A percentile compares a stretch with the other conserved stretches of the same genome.
Evolutionary conservation across 1,140 invertebrate species (phyloP).

Genomic region (Scaptomyza graminum): DNA sequence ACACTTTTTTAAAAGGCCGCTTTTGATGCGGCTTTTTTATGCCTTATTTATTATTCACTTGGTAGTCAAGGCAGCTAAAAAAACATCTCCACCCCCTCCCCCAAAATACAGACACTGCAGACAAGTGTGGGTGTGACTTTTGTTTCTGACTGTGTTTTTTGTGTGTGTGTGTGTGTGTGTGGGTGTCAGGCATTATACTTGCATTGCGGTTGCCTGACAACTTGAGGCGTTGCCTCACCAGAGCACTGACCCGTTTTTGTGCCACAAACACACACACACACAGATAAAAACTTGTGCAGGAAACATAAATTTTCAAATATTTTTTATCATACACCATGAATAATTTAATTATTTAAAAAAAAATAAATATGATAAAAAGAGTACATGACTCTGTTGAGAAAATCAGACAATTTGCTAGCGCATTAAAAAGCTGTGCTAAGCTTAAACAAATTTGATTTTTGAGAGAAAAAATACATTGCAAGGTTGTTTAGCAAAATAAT

Average conservation of each 20-base stretch:
- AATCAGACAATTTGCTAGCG: too few species aligned
- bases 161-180: constrained; percentile 16
- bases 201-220: constrained; percentile 53
- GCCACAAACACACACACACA: constrained; percentile 21
- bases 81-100: background rate
- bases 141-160: constrained; percentile 13
- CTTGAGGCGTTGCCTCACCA: constrained; percentile 63
- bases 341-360: constrained; percentile 35
- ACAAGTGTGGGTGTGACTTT: constrained; percentile 15
- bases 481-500: too few species aligned
- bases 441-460: too few species aligned
- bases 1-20: constrained; percentile 24
- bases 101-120: background rate
- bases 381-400: background rate
- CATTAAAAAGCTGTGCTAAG: too few species aligned
- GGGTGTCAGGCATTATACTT: constrained; percentile 45
- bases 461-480: too few species aligned
- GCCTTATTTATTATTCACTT: constrained; percentile 77
- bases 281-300: constrained; percentile 26
- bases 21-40: constrained; percentile 80
- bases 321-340: constrained; percentile 13
- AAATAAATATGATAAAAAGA: background rate
- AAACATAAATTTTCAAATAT: constrained; percentile 6
- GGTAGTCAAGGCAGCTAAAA: constrained; percentile 34
- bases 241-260: constrained; percentile 67